phyloP scores from a whole-genome alignment of 2,113 vertebrate species.

The Gobius niger region DNA sequence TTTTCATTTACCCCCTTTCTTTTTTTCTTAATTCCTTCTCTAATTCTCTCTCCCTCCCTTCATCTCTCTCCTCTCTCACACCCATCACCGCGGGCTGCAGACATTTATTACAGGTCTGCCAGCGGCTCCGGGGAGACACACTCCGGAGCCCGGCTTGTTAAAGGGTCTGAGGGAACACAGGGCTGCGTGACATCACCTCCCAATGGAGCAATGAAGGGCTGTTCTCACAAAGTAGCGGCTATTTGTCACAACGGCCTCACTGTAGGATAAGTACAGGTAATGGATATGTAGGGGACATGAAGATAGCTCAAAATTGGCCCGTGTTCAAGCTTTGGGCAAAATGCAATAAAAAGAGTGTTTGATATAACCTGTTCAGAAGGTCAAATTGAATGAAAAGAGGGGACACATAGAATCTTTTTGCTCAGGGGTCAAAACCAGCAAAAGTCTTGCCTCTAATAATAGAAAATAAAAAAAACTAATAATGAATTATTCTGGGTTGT shows the following conservation, averaged over 20 bases:
- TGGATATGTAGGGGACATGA: neutral
- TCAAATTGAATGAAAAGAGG: neutral
- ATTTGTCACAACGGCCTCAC: conserved; percentile 18
- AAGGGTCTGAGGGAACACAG: conserved; percentile 30
- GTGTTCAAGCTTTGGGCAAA: neutral
- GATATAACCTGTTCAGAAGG: neutral
- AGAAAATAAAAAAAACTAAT: no score
- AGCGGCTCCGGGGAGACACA: conserved; percentile 49
- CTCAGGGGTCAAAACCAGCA: neutral
- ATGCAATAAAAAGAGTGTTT: neutral
- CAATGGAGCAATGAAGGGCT: conserved; percentile 28
- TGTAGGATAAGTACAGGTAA: conserved; percentile 3
- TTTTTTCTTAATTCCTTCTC: no score
- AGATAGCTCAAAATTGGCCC: neutral
- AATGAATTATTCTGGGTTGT: no score
- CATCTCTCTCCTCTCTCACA: conserved; percentile 6
- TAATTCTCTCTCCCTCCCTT: neutral
- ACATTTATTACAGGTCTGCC: conserved; percentile 55
- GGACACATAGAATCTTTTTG: no score
- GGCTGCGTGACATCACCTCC: conserved; percentile 38
- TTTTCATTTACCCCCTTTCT: neutral
- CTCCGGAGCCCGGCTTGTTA: conserved; percentile 49
- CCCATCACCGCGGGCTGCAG: conserved; percentile 52
- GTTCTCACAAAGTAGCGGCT: conserved; percentile 41
- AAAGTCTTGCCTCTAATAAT: no score